Base-by-base conservation (phyloP, 2,797 vertebrate species). In the Synaphobranchus kaupii region DNA sequence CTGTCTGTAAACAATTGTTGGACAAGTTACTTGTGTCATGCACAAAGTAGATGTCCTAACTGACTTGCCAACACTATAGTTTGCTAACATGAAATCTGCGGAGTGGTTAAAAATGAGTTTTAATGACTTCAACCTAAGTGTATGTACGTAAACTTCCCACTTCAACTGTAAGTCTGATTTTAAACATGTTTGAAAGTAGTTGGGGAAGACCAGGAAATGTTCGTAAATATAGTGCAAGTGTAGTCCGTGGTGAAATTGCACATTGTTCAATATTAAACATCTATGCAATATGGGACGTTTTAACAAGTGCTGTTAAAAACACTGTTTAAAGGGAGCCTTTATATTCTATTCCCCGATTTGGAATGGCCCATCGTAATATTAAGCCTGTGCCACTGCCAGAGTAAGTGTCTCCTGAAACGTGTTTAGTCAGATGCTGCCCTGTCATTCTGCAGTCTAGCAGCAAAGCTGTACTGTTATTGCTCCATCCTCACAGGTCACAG, bases 401-500 rank as follows among this genome's bases (percentile, higher is more conserved):
- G 56, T 58, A 58, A 58, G 63, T 68, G n/a, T 68, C 63, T 68
- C n/a, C n/a, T 20, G 63, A n/a, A 68, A 68, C n/a, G 7, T 22
- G 20, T 60, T 17, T 17, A 68, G 63, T 7, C 63, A 39, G 39
- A 39, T 39, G 39, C 39, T 39, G 39, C 39, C 39, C 39, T 39
- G 39, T 39, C 39, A n/a, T 31, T 58, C 17, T 76, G 81, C 39
- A 20, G 20, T n/a, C n/a, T n/a, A n/a, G n/a, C n/a, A 25, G 54
- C 54, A 56, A 56, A 56, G 54, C 3, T 85, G 73, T 12, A 50
- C 34, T n/a, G 17, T 20, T 78, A 34, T 47, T 78, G 39, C 73
- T 1, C 34, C 34, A 20, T 44, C 31, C 73, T 78, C 88, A 50
- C 93, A 99, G 98, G 98, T 99, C 89, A 98, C 98, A 0, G 98